These are phyloP conservation scores for Candoia aspera DNA, from an alignment of 2,113 vertebrate species.

Conservation along the genomic window DNA sequence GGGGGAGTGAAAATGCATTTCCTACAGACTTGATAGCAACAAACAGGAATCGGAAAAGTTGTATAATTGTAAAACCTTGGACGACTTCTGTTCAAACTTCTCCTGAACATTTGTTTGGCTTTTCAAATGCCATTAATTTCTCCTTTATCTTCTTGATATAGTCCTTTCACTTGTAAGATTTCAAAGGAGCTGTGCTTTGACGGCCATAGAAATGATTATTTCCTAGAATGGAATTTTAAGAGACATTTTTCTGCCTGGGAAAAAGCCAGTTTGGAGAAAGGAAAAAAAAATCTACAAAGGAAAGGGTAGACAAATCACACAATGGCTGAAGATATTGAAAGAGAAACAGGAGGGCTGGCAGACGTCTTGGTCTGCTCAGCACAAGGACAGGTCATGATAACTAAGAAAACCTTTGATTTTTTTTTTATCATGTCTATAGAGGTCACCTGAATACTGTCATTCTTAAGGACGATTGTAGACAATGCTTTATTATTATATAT, in stretches of 20 bases:
- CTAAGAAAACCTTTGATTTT: neutral
- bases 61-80: neutral
- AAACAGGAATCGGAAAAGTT: neutral
- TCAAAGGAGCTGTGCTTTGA: neutral
- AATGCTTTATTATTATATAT: neutral
- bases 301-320: neutral
- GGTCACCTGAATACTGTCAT: neutral
- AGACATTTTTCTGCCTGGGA: neutral
- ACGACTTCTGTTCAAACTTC: rapidly evolving
- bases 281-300: rapidly evolving
- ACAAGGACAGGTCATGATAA: neutral
- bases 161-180: neutral
- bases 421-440: neutral
- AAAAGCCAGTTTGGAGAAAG: slow-evolving; percentile 14
- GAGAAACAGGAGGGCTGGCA: neutral
- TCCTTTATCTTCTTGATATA: neutral
- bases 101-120: slow-evolving; percentile 36
- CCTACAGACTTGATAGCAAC: neutral
- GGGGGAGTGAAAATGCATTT: neutral
- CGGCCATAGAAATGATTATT: rapidly evolving
- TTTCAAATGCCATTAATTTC: slow-evolving; percentile 34
- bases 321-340: neutral
- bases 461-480: neutral
- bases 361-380: neutral
- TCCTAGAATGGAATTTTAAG: slow-evolving; percentile 34